These are phyloP conservation scores for Platichthys stellatus DNA, from an alignment of 2,113 vertebrate genomes.

Conservation along the genomic window DNA sequence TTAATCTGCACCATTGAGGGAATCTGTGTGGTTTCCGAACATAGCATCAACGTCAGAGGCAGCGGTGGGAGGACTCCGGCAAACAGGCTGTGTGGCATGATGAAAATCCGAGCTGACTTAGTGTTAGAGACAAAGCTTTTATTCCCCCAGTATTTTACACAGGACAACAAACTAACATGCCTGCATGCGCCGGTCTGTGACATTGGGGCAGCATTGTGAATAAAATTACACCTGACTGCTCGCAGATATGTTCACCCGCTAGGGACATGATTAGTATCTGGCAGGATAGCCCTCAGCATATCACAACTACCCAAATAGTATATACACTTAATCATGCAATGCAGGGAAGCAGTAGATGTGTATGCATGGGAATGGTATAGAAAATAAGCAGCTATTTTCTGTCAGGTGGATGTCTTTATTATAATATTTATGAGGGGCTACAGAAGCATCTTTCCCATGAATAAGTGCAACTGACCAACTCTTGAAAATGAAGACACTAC, in stretches of 20 bases:
- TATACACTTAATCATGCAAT: background rate
- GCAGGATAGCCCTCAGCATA: background rate
- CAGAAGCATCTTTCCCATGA: background rate
- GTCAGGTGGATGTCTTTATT: constrained; percentile 1
- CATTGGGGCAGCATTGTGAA: constrained; percentile 45
- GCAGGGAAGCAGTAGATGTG: background rate
- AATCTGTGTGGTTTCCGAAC: constrained; percentile 35
- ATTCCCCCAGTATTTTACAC: constrained; percentile 52
- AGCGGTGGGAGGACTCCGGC: constrained; percentile 13
- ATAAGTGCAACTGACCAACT: background rate
- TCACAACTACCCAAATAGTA: background rate
- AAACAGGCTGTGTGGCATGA: constrained; percentile 15
- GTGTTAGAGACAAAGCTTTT: constrained; percentile 20
- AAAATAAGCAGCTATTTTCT: background rate
- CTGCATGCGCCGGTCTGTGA: constrained; percentile 22
- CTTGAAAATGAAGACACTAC: background rate
- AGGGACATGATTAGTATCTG: background rate
- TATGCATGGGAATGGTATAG: background rate
- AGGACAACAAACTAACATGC: constrained; percentile 61
- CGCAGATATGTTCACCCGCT: background rate
- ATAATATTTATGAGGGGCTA: background rate
- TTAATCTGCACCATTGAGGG: constrained; percentile 24
- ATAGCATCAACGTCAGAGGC: constrained; percentile 24
- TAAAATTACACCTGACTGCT: constrained; percentile 32
- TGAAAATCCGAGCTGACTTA: constrained; percentile 9